phyloP scores from a whole-genome alignment of 1,140 invertebrate genomes.

The Temnothorax curvispinosus region DNA sequence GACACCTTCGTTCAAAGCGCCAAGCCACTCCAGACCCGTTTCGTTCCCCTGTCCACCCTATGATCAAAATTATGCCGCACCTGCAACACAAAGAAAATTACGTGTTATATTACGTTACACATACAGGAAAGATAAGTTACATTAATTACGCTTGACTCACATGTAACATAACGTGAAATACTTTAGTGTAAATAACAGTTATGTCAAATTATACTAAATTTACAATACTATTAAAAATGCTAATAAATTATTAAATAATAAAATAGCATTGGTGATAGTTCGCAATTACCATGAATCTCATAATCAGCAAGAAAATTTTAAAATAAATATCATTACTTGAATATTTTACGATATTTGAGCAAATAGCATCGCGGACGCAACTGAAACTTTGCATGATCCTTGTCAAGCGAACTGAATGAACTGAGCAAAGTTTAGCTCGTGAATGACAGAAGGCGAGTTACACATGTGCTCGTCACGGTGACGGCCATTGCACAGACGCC shows the following conservation, averaged over 20 bases:
- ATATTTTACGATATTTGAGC: background rate
- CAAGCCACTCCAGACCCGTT: conserved; percentile 80
- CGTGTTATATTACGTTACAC: background rate
- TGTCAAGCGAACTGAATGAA: conserved; percentile 72
- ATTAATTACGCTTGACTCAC: background rate
- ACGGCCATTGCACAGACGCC: conserved; percentile 84
- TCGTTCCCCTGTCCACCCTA: conserved; percentile 83
- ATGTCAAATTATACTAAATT: background rate
- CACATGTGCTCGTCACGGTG: conserved; percentile 85
- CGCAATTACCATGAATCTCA: background rate
- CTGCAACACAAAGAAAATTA: conserved; percentile 77
- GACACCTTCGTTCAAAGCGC: conserved; percentile 81
- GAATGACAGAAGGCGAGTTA: conserved; percentile 83
- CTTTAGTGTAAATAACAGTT: background rate
- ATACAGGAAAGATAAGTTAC: background rate
- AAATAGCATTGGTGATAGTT: background rate
- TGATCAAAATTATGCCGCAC: conserved; percentile 85
- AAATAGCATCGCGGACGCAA: background rate
- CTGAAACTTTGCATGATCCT: conserved; percentile 73
- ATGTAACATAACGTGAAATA: background rate
- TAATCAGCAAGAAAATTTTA: background rate
- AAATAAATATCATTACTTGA: background rate
- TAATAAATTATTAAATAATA: conserved; percentile 29
- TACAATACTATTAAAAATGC: background rate
- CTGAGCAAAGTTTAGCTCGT: conserved; percentile 70